phyloP scores from a whole-genome alignment of 2,888 invertebrate species.

The Baccha elongata region DNA sequence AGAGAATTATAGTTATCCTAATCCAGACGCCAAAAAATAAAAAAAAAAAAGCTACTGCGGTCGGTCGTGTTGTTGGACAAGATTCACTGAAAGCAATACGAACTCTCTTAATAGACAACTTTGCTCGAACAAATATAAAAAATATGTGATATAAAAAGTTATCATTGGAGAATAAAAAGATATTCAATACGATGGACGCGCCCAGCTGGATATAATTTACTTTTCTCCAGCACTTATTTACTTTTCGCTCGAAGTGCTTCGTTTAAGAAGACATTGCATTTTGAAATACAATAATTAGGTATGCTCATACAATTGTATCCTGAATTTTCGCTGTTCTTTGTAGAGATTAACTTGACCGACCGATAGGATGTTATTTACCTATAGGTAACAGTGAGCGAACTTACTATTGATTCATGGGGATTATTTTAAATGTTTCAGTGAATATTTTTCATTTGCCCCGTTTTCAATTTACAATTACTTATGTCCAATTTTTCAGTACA shows the following conservation, averaged over 20 bases:
- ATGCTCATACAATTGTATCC: no score
- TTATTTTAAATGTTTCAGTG: no score
- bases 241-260: neutral
- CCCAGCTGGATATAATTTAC: constrained; percentile 56
- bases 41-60: constrained; percentile 42
- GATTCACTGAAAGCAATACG: constrained; percentile 28
- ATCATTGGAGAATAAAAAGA: constrained; percentile 21
- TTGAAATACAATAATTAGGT: constrained; percentile 27
- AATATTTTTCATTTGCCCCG: no score
- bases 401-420: no score
- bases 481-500: no score
- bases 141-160: constrained; percentile 35
- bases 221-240: constrained; percentile 27
- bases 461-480: no score
- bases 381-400: no score
- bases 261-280: constrained; percentile 36
- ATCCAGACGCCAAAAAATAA: neutral
- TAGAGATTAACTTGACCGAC: neutral
- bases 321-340: constrained; percentile 18
- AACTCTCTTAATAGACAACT: constrained; percentile 29
- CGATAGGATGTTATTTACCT: no score
- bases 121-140: constrained; percentile 32
- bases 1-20: constrained; percentile 32
- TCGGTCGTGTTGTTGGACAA: constrained; percentile 45
- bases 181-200: constrained; percentile 39